phyloP scores from a whole-genome alignment of 2,888 invertebrate genomes.

The Metallyticus violacea region DNA sequence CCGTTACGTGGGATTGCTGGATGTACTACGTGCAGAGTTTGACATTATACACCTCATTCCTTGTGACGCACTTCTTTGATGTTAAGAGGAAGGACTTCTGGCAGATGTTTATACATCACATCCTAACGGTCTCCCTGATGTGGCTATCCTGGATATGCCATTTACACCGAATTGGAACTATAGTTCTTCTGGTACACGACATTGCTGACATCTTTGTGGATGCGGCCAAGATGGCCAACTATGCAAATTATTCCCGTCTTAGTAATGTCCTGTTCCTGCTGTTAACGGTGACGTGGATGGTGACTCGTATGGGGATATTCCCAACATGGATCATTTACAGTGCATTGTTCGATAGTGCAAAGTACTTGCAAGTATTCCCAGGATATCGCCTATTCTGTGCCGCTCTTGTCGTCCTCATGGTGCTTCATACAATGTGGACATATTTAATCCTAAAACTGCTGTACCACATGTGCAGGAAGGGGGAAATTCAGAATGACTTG shows the following conservation, averaged over 20 bases:
- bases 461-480: slow-evolving; percentile 64
- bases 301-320: slow-evolving; percentile 83
- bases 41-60: slow-evolving; percentile 56
- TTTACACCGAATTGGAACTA: slow-evolving; percentile 54
- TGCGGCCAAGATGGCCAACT: slow-evolving; percentile 55
- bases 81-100: slow-evolving; percentile 51
- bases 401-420: slow-evolving; percentile 72
- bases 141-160: slow-evolving; percentile 57
- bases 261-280: slow-evolving; percentile 72
- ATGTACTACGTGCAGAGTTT: slow-evolving; percentile 58
- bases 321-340: slow-evolving; percentile 65
- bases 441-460: slow-evolving; percentile 89
- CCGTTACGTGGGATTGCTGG: slow-evolving; percentile 69
- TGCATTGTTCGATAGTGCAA: slow-evolving; percentile 80
- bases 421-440: slow-evolving; percentile 89
- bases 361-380: slow-evolving; percentile 83
- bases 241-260: slow-evolving; percentile 48
- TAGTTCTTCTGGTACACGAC: slow-evolving; percentile 52
- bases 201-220: slow-evolving; percentile 48
- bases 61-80: slow-evolving; percentile 54
- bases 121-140: slow-evolving; percentile 55
- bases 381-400: slow-evolving; percentile 93
- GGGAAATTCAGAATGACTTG: slow-evolving; percentile 84
- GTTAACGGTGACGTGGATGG: slow-evolving; percentile 88
- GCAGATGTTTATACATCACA: slow-evolving; percentile 59